These are phyloP conservation scores for Aurelia sp. DNA, from an alignment of 30 jellyfish, hydroid and myxozoan genomes.

Conservation along the genomic window DNA sequence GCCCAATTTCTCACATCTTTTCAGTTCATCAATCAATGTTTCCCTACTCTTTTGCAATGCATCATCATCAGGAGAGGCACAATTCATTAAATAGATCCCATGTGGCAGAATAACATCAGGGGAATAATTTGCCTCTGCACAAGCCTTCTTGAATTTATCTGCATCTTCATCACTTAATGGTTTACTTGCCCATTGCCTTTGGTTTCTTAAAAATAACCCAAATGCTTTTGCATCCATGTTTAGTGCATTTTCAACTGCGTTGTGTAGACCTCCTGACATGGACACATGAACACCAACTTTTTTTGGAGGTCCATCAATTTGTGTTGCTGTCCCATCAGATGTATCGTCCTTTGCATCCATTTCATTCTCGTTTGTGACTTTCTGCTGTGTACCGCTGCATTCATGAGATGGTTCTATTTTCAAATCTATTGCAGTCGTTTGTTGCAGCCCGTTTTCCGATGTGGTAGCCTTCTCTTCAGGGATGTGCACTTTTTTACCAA, in stretches of 20 bases:
- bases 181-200: constrained; percentile 60
- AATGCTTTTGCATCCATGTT: constrained; percentile 50
- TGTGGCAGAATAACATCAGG: constrained; percentile 49
- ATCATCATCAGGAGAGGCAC: constrained; percentile 54
- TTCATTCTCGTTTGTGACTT: too few species aligned
- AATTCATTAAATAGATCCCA: constrained; percentile 59
- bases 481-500: too few species aligned
- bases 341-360: too few species aligned
- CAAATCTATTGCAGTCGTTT: too few species aligned
- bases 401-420: too few species aligned
- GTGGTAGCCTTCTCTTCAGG: too few species aligned
- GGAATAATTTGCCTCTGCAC: constrained; percentile 21
- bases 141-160: constrained; percentile 45
- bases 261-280: constrained; percentile 61
- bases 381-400: too few species aligned
- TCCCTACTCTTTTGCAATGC: constrained; percentile 51
- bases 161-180: constrained; percentile 62
- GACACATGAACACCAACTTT: constrained; percentile 66
- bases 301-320: constrained; percentile 7
- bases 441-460: too few species aligned
- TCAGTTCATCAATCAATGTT: constrained; percentile 54
- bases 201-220: constrained; percentile 55
- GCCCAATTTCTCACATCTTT: constrained; percentile 60
- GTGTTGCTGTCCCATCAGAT: too few species aligned
- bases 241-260: constrained; percentile 32